phyloP scores from a whole-genome alignment of 2,888 invertebrate genomes.

The Cotesia congregata region DNA sequence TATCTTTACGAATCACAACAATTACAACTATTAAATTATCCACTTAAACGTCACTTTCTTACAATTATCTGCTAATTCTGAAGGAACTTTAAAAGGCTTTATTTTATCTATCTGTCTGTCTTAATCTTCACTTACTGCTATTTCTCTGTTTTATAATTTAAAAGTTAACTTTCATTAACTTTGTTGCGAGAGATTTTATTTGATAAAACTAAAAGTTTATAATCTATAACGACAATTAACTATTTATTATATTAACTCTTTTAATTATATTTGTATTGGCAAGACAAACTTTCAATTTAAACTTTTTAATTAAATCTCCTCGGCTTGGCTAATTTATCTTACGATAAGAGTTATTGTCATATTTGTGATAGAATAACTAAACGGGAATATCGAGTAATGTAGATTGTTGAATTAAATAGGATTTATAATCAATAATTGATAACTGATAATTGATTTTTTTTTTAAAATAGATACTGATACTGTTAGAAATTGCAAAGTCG shows the following conservation, averaged over 20 bases:
- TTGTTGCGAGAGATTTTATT: background rate
- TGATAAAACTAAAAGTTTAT: background rate
- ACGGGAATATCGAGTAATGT: background rate
- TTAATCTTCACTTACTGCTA: background rate
- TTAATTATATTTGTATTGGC: background rate
- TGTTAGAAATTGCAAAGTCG: conserved; percentile 29
- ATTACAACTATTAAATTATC: conserved; percentile 8
- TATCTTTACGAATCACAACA: background rate
- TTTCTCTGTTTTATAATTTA: background rate
- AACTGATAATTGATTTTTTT: conserved; percentile 15
- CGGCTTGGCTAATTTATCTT: background rate
- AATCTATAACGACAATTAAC: background rate
- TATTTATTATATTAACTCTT: background rate
- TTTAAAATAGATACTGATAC: conserved; percentile 25
- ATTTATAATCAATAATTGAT: background rate
- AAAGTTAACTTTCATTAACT: background rate
- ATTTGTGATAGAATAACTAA: background rate
- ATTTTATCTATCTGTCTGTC: background rate
- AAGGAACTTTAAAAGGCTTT: background rate
- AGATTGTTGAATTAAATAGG: too few relatives aligned
- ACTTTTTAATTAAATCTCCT: background rate
- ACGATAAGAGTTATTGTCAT: background rate
- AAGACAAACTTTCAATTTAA: background rate
- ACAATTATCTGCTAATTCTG: background rate
- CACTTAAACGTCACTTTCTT: conserved; percentile 13